These are phyloP conservation scores for Melolontha melolontha DNA, from an alignment of 2,888 invertebrate species.

Conservation along the genomic window DNA sequence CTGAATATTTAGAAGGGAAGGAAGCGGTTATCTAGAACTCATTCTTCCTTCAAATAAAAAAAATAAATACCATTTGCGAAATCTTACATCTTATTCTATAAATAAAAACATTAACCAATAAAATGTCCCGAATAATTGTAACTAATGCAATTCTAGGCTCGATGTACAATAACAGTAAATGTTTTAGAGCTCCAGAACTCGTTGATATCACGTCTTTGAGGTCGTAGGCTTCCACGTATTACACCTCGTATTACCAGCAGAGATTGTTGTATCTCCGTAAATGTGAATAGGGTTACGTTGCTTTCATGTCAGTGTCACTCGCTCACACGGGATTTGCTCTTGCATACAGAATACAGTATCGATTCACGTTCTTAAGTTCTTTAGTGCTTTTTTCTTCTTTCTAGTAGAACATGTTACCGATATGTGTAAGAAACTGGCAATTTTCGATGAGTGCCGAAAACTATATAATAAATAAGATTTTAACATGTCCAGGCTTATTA, in stretches of 20 bases:
- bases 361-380: conserved; percentile 9
- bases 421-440: too few relatives aligned
- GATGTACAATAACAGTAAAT: conserved; percentile 6
- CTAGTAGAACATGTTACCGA: conserved; percentile 3
- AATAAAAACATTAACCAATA: conserved; percentile 13
- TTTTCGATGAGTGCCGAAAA: too few relatives aligned
- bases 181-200: conserved; percentile 22
- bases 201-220: conserved; percentile 4
- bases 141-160: background rate
- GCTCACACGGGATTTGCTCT: background rate
- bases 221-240: conserved; percentile 1
- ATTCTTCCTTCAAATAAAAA: too few relatives aligned
- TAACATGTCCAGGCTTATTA: too few relatives aligned
- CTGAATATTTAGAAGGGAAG: too few relatives aligned
- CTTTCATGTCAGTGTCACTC: conserved; percentile 8
- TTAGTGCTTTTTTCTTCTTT: background rate
- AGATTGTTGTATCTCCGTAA: conserved; percentile 10
- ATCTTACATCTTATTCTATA: background rate
- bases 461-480: too few relatives aligned
- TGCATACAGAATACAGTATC: conserved; percentile 24
- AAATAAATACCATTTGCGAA: too few relatives aligned
- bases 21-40: too few relatives aligned
- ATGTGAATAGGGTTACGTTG: conserved; percentile 10
- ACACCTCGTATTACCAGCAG: conserved; percentile 20
- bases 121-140: conserved; percentile 12